Base-by-base conservation (phyloP, 2,797 vertebrate species). In the Fistularia tabacaria region DNA sequence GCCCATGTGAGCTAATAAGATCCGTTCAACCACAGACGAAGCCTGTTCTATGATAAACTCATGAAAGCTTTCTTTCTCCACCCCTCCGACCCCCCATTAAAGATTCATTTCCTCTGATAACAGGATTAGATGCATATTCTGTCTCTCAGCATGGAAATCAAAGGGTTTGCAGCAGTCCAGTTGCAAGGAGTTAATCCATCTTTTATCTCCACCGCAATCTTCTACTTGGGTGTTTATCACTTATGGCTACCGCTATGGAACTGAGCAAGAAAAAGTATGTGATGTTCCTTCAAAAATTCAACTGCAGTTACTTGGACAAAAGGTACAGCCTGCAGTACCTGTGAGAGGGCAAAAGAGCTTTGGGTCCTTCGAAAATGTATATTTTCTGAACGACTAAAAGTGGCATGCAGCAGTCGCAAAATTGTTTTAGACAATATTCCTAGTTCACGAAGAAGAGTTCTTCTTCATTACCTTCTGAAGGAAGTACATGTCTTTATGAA, bases 1-100 rank as follows among this genome's bases (percentile, higher is more conserved):
- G 8, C 64, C 54, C 46, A 37, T 66, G 65, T 66, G 53, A 63
- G 42, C 69, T 86, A 85, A 87, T 82, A 55, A 58, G 64, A 79
- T 74, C 76, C 72, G 73, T 82, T 63, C 59, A 66, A 64, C 73
- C 77, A 7, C 81, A 85, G 60, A 74, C 85, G 84, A 86, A 85
- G 81, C 59, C 44, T 63, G 10, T 80, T 62, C 61, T 65, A 47
- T 63, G 54, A 73, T 57, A 13, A 42, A 46, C 67, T 68, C 62
- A 71, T 71, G 57, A 83, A 82, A 76, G 59, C 66, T 56, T 82
- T 79, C 65, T 44, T 83, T 51, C 73, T 66, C 69, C 6, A 60
- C 70, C 65, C 72, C 60, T n/a, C n/a, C n/a, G n/a, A n/a, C n/a
- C 62, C 11, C 0, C 51, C 49, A 54, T 67, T 74, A 61, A 77